A percentile compares a stretch with the other conserved stretches of the same genome.
phyloP scores from a whole-genome alignment of 2,113 vertebrate genomes.

The Nymphicus hollandicus region DNA sequence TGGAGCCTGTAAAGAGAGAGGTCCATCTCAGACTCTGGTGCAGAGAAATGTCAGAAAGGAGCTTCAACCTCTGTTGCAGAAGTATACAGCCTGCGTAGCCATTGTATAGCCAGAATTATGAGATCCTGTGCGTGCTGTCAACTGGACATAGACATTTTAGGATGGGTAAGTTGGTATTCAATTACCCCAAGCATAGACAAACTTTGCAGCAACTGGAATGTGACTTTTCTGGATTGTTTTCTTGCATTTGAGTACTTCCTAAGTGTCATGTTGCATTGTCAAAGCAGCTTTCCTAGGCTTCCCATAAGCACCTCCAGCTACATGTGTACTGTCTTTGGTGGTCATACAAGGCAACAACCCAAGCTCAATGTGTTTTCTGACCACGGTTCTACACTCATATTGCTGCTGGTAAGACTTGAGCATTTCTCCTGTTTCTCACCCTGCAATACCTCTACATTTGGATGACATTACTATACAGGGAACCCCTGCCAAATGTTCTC shows the following conservation, averaged over 20 bases:
- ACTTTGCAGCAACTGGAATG: not conserved
- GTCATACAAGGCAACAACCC: not conserved
- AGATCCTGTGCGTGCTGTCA: fast-evolving
- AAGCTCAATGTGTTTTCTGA: not conserved
- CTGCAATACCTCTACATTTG: not conserved
- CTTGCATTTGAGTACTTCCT: not conserved
- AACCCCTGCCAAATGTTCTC: not conserved
- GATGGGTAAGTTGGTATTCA: not conserved
- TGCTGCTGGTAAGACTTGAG: not conserved
- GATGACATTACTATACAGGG: not conserved
- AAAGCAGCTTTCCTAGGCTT: not conserved
- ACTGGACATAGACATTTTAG: not conserved
- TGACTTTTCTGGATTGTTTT: not conserved
- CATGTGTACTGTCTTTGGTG: not conserved
- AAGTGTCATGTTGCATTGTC: not conserved
- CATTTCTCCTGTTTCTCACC: not conserved
- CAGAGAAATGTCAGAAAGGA: not conserved
- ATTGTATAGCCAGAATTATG: not conserved
- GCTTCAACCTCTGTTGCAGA: not conserved
- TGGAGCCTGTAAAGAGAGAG: not conserved
- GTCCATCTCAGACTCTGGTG: not conserved
- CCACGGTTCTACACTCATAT: not conserved
- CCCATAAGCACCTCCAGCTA: not conserved
- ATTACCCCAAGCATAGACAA: not conserved
- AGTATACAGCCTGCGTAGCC: not conserved